These are phyloP conservation scores for Galeopterus variegatus DNA, from an alignment of 2,113 vertebrate genomes.

Conservation along the genomic window DNA sequence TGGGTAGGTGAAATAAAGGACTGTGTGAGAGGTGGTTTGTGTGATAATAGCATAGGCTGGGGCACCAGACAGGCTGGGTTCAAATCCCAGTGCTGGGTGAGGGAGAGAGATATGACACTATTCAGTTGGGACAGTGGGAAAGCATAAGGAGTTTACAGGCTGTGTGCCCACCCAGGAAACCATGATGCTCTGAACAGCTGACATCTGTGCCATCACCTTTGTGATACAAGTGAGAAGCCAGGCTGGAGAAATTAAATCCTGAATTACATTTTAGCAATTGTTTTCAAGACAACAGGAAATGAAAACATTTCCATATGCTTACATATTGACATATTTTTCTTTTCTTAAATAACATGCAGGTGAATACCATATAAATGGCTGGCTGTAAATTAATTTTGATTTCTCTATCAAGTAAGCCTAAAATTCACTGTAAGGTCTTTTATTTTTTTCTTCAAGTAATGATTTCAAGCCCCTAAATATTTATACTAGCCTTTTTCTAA, in stretches of 20 bases:
- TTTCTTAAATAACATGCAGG: not conserved
- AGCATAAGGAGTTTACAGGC: fast-evolving
- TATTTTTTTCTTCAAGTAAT: conserved; percentile 27
- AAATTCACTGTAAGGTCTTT: not conserved
- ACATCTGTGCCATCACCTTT: not conserved
- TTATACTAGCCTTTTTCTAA: not conserved
- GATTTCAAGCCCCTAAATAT: conserved; percentile 22
- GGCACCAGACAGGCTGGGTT: not conserved
- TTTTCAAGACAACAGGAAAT: conserved; percentile 41
- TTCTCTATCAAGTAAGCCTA: conserved; percentile 40
- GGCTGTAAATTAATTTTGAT: conserved; percentile 20
- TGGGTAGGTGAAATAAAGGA: not conserved
- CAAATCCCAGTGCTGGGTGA: not conserved
- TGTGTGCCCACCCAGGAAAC: not conserved
- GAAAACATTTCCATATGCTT: not conserved
- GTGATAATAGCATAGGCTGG: not conserved
- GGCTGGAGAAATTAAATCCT: not conserved
- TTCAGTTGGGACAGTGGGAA: not conserved
- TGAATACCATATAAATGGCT: not conserved
- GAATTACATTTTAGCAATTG: not conserved
- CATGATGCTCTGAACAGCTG: not conserved
- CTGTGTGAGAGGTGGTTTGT: not conserved
- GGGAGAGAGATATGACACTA: too few species aligned
- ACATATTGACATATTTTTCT: not conserved
- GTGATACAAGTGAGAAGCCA: not conserved